Conservation (phyloP, 2,888 invertebrate species). For the Amphipoea lucens region DNA sequence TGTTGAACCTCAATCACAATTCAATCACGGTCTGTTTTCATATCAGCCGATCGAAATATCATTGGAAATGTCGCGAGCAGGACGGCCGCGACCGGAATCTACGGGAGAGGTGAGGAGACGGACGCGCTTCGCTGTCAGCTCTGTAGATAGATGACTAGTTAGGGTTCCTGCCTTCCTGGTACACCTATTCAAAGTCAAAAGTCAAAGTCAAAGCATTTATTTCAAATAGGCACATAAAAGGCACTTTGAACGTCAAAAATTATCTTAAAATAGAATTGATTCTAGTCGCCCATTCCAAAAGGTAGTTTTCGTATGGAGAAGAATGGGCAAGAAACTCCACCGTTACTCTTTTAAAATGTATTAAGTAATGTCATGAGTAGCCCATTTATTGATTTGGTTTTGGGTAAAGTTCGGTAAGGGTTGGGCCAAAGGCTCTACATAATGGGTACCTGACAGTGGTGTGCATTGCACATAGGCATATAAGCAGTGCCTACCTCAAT, state of each 20-base stretch:
- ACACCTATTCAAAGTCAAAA: no score
- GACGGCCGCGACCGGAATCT: conserved; percentile 49
- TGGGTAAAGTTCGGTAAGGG: no score
- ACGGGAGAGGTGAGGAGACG: conserved; percentile 27
- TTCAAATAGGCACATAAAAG: no score
- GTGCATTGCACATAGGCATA: no score
- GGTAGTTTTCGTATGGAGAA: no score
- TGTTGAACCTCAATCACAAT: conserved; percentile 77
- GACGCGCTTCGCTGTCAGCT: background rate
- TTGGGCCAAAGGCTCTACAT: background rate
- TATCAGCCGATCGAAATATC: conserved; percentile 81
- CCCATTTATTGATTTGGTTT: background rate
- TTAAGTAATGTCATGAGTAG: background rate
- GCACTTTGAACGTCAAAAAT: no score
- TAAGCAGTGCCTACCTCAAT: no score
- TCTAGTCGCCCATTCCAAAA: no score
- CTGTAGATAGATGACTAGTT: background rate
- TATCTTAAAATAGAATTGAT: no score
- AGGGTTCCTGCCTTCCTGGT: background rate
- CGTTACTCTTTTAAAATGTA: no score
- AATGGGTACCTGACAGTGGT: background rate
- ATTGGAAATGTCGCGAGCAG: conserved; percentile 80
- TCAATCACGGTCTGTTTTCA: conserved; percentile 82
- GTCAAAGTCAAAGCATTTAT: no score
- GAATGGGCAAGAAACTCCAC: no score